Evolutionary conservation across 2,888 invertebrate species (phyloP), one percentile per base, ranked within the genome.

Genomic region (Drosophila meridionalis): DNA sequence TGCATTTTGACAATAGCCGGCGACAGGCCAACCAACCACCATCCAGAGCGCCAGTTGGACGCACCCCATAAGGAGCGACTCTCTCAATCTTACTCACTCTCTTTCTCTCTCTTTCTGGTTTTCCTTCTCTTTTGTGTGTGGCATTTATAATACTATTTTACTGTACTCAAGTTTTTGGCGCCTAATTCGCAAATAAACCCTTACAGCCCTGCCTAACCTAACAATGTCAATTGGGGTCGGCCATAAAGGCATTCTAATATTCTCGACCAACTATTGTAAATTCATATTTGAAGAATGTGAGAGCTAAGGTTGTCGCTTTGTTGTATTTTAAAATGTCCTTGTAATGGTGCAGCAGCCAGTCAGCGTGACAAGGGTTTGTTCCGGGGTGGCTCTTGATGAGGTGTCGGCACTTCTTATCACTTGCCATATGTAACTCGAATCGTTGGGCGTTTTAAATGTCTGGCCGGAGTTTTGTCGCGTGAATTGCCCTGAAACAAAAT

Each of bases 401-500:
- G 66, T 73, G 82, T 74, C 55, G 68, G 55, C 67, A 57, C 76
- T 73, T 68, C 81, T 91, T 91, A 91, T 90, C 89, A 80, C 74
- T 82, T 87, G 77, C 71, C 82, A 78, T 81, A 76, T 78, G 85
- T 79, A 89, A 83, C 78, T 83, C 79, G 82, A 82, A 74, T 73
- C 85, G 30, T 67, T 67, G 74, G 66, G 64, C 68, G 60, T 50
- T 67, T 65, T 55, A 55, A 40, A 55, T 61, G 67, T 84, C 72
- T 80, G 65, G 48, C 60, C 43, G 38, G 61, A 55, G 69, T 83
- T 40, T 75, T 76, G 78, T 75, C 69, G 72, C 50, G 69, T 72
- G 75, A 78, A 77, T 80, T 69, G 75, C 62, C 80, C 67, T 74
- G 73, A 70, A 78, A 74, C 69, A 77, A 90, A 87, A 87, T 90